Conservation (phyloP, 2,888 invertebrate species). For the Pristionchus exspectatus region DNA sequence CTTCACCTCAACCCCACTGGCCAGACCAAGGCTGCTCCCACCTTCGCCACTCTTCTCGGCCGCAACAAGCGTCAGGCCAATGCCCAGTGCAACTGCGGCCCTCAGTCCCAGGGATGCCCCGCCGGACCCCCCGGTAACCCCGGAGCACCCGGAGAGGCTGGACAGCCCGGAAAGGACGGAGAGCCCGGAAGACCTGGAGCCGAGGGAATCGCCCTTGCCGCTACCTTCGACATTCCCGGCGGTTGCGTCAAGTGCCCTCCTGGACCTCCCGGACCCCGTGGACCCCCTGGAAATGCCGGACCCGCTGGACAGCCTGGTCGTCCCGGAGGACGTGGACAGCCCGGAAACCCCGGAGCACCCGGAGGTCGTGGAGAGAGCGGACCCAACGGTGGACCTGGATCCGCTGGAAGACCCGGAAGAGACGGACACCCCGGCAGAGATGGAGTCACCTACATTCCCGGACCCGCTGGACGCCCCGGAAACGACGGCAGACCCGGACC, state of each 20-base stretch:
- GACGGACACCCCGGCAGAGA: slow-evolving; percentile 61
- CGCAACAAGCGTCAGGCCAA: slow-evolving; percentile 64
- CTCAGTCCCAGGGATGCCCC: slow-evolving; percentile 68
- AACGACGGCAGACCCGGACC: slow-evolving; percentile 53
- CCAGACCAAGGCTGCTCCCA: slow-evolving; percentile 61
- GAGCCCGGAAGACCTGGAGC: slow-evolving; percentile 69
- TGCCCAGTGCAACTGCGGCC: slow-evolving; percentile 71
- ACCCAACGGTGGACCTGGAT: slow-evolving; percentile 48
- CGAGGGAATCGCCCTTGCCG: slow-evolving; percentile 67
- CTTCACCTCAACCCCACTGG: slow-evolving; percentile 68
- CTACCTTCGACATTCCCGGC: slow-evolving; percentile 71
- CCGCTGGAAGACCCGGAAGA: slow-evolving; percentile 50
- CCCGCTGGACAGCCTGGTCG: slow-evolving; percentile 65
- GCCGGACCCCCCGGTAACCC: slow-evolving; percentile 72
- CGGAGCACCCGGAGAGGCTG: slow-evolving; percentile 66
- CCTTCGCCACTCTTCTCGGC: slow-evolving; percentile 68
- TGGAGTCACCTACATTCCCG: slow-evolving; percentile 57
- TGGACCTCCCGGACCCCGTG: slow-evolving; percentile 67
- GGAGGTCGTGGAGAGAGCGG: slow-evolving; percentile 51
- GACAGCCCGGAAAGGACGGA: slow-evolving; percentile 67
- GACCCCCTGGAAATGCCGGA: slow-evolving; percentile 66
- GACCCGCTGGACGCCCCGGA: slow-evolving; percentile 51
- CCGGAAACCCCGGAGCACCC: slow-evolving; percentile 51
- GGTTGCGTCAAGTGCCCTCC: slow-evolving; percentile 69
- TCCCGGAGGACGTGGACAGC: slow-evolving; percentile 64